A percentile compares a stretch with the other conserved stretches of the same genome.
Conservation (phyloP, 2,797 vertebrate genomes). For the Natrix natrix region DNA sequence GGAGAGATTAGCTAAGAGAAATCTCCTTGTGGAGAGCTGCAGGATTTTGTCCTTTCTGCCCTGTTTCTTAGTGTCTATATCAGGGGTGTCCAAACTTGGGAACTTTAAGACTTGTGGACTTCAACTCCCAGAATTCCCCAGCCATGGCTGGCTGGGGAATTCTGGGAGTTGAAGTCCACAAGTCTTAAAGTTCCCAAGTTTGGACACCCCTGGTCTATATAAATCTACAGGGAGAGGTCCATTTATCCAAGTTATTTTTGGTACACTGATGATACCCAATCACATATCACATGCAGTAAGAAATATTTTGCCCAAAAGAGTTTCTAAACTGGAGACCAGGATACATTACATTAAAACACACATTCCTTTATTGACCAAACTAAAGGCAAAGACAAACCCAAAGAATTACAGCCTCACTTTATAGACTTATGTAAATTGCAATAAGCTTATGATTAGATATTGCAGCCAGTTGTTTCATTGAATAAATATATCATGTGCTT, state of each 20-base stretch:
- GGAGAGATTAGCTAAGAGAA: not conserved
- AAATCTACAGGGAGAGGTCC: not conserved
- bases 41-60: not conserved
- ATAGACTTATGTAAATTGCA: not conserved
- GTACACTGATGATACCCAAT: not conserved
- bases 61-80: not conserved
- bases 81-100: too few species aligned
- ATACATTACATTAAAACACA: not conserved
- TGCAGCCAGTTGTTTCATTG: not conserved
- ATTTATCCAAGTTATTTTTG: not conserved
- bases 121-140: too few species aligned
- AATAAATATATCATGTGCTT: not conserved
- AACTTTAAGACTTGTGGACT: too few species aligned
- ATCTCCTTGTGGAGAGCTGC: not conserved
- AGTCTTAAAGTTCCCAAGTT: too few species aligned
- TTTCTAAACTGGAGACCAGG: not conserved
- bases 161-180: too few species aligned
- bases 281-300: not conserved
- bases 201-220: not conserved
- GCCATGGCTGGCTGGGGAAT: too few species aligned
- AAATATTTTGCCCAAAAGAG: not conserved
- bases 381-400: not conserved
- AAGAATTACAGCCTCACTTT: not conserved
- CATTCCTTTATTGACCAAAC: not conserved
- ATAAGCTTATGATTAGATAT: not conserved